Evolutionary conservation across 2,113 vertebrate genomes (phyloP), one percentile per base, ranked within the genome.

Genomic region (Actenoides hombroni): DNA sequence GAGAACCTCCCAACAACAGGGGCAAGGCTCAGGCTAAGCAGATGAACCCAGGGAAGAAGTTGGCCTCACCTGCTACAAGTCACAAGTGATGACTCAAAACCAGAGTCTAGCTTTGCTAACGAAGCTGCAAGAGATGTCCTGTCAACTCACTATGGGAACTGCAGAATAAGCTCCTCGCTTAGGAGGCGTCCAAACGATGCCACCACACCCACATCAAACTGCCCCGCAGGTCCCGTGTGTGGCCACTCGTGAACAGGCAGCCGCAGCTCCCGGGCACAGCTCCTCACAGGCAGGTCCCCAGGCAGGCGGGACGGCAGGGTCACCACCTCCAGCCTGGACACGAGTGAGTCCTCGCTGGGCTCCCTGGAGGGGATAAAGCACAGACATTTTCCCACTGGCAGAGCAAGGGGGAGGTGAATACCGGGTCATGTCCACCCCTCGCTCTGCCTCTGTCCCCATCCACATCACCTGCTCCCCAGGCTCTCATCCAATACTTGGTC

Each of bases 161-260:
- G 98, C 86, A 97, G 97, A 98, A 99, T 99, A n/a, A 99, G 97
- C n/a, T 97, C 96, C 93, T 99, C 98, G 3, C 92, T 98, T 67
- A 99, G 97, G 37, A 99, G 98, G 74, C 98, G 98, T 33, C 99
- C 99, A 37, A 99, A 99, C 0, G 99, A 99, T 65, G 99, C 99
- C 87, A 99, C 99, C 39, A 99, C 99, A 2, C 99, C 99, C 10
- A 99, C 98, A 28, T 99, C 99, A 68, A 99, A 99, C 17, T 95
- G 97, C 23, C 98, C 97, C 4, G 40, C 83, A 1, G 97, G 83
- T 3, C 97, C 97, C 5, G 98, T 94, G 6, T 97, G 92, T 0
- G 99, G 99, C 99, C 99, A 99, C 57, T 98, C 97, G 8, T 99
- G 98, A 16, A 99, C 57, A 0, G 97, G 97, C 5, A 99, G 98